phyloP scores from a whole-genome alignment of 1,140 invertebrate genomes.

The Caenorhabditis elegans region DNA sequence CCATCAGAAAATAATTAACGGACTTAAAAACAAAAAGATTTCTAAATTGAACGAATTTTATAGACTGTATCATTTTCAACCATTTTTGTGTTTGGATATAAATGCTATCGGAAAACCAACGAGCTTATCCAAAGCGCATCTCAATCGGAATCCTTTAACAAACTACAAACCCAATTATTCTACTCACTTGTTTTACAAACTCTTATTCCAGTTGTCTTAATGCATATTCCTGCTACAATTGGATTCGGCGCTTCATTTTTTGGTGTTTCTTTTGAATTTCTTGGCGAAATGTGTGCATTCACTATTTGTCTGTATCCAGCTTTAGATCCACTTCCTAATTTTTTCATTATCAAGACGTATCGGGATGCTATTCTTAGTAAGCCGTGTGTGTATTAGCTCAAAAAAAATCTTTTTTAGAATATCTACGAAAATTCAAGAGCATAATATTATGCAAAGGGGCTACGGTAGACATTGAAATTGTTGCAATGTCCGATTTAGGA shows the following conservation, averaged over 20 bases:
- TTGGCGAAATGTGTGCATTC: background rate
- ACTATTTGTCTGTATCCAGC: background rate
- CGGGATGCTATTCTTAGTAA: background rate
- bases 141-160: background rate
- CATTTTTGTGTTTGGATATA: background rate
- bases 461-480: too few species aligned
- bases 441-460: too few species aligned
- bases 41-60: too few species aligned
- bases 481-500: too few species aligned
- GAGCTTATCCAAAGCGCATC: background rate
- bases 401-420: too few species aligned
- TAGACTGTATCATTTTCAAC: background rate
- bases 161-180: background rate
- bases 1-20: too few species aligned
- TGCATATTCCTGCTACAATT: background rate
- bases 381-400: too few species aligned
- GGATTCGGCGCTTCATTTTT: background rate
- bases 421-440: too few species aligned
- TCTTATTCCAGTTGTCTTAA: background rate
- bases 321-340: background rate
- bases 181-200: background rate
- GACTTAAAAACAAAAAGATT: too few species aligned
- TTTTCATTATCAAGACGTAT: background rate
- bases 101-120: background rate
- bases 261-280: background rate